Evolutionary conservation across 1,140 invertebrate species (phyloP).

Genomic region (Drosophila leontia): DNA sequence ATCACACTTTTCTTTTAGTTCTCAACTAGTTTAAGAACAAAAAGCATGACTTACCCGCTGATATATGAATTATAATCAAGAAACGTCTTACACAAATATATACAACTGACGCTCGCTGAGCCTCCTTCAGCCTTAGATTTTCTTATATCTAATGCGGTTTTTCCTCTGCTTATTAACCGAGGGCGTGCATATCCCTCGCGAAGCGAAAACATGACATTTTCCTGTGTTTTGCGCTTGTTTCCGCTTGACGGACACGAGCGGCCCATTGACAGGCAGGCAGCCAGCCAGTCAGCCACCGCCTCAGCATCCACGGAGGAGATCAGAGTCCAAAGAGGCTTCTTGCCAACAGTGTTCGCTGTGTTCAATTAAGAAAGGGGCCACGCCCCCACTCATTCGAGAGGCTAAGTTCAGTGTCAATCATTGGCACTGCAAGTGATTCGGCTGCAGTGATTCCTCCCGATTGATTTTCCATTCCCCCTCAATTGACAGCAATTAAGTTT

Average conservation of each 20-base stretch:
- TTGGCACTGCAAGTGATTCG: conserved; percentile 13
- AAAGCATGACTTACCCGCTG: background rate
- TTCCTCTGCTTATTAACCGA: conserved; percentile 1
- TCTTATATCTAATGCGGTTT: conserved; percentile 11
- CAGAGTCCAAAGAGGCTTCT: conserved; percentile 43
- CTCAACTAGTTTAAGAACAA: background rate
- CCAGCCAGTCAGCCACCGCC: background rate
- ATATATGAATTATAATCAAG: background rate
- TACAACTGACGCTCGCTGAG: background rate
- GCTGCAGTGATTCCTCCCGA: conserved; percentile 24
- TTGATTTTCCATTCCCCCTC: conserved; percentile 36
- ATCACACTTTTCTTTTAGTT: background rate
- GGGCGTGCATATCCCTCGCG: background rate
- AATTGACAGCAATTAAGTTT: conserved; percentile 62
- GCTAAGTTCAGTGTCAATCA: conserved; percentile 45
- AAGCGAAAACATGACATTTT: conserved; percentile 46
- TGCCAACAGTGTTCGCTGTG: conserved; percentile 27
- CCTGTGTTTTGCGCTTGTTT: conserved; percentile 50
- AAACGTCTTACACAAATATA: background rate
- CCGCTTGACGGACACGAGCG: conserved; percentile 33
- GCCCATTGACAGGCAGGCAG: conserved; percentile 16
- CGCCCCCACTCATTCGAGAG: conserved; percentile 9
- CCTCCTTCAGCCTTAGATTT: background rate
- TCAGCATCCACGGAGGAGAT: conserved; percentile 4
- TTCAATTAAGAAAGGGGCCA: conserved; percentile 10